Conservation (phyloP, 2,888 invertebrate species). For the Netelia inedita region DNA sequence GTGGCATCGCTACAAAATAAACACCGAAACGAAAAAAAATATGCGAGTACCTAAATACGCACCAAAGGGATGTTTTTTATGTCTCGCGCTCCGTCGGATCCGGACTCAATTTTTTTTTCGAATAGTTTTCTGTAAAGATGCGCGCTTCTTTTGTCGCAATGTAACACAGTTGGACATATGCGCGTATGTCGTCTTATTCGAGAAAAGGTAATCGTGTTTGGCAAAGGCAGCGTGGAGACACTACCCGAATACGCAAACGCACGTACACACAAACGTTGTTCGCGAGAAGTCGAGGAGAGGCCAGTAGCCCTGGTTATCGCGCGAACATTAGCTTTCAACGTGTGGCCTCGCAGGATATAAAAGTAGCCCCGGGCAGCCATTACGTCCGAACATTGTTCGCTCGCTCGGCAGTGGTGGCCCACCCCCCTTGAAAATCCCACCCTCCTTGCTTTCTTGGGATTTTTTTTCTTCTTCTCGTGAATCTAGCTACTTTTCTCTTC, state of each 20-base stretch:
- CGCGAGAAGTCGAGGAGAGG: slow-evolving; percentile 39
- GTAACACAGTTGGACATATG: background rate
- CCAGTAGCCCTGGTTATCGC: slow-evolving; percentile 79
- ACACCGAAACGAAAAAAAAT: no score
- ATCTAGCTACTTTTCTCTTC: slow-evolving; percentile 51
- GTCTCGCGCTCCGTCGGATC: background rate
- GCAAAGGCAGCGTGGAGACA: slow-evolving; percentile 34
- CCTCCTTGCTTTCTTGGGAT: slow-evolving; percentile 46
- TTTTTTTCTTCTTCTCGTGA: slow-evolving; percentile 41
- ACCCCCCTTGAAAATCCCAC: slow-evolving; percentile 60
- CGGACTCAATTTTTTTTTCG: background rate
- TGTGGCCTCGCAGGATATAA: slow-evolving; percentile 79
- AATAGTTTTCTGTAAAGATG: slow-evolving; percentile 9
- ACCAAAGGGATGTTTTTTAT: background rate
- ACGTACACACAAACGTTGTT: slow-evolving; percentile 12
- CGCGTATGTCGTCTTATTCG: background rate
- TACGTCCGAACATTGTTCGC: slow-evolving; percentile 83
- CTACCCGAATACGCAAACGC: background rate
- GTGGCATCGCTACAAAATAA: no score
- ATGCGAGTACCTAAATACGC: background rate
- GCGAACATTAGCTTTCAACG: slow-evolving; percentile 83
- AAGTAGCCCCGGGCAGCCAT: slow-evolving; percentile 83
- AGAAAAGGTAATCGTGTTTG: slow-evolving; percentile 49
- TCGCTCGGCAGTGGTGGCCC: slow-evolving; percentile 73
- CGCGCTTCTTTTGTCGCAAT: background rate